Evolutionary conservation across 2,113 vertebrate genomes (phyloP).

Genomic region (Steatornis caripensis): DNA sequence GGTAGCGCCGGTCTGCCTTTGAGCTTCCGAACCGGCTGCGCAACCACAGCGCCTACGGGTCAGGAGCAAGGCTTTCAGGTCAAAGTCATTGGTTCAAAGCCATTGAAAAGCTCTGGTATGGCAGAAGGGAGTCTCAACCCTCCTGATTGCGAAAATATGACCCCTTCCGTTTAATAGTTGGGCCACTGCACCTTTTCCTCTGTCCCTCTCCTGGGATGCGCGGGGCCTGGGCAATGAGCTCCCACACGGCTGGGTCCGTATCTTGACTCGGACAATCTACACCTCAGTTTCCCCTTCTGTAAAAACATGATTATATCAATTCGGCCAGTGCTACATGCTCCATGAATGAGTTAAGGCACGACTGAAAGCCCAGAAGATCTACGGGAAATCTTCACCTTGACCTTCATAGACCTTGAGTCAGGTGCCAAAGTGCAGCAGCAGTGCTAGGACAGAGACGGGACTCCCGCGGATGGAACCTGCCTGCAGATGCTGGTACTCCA

Average conservation of each 20-base stretch:
- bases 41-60: neutral
- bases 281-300: neutral
- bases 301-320: neutral
- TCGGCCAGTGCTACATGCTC: neutral
- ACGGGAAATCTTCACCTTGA: neutral
- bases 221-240: neutral
- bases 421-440: rapidly evolving
- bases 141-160: rapidly evolving
- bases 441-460: neutral
- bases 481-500: neutral
- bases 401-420: neutral
- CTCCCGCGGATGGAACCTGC: neutral
- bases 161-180: neutral
- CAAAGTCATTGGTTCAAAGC: neutral
- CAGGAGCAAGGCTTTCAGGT: neutral
- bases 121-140: neutral
- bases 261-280: neutral
- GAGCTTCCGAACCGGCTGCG: rapidly evolving
- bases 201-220: neutral
- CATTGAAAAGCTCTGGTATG: neutral
- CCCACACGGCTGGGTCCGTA: rapidly evolving
- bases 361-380: neutral
- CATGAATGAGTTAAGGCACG: neutral
- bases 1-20: rapidly evolving
- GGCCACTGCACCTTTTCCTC: neutral